A percentile compares a stretch with the other conserved stretches of the same genome.
Conservation (phyloP, 2,113 vertebrate genomes). For the Platysteira castanea region DNA sequence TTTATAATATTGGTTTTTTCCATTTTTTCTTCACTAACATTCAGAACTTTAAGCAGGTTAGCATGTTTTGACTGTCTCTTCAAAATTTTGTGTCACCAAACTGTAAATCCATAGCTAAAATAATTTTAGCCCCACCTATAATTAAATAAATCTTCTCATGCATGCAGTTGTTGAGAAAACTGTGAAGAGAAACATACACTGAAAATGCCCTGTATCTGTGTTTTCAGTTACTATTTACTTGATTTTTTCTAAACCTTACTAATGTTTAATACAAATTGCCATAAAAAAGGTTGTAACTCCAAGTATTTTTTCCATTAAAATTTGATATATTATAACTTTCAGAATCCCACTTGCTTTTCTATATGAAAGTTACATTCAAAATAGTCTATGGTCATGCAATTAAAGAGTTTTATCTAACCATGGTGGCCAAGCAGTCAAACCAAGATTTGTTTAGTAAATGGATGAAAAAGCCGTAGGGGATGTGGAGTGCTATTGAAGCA, state of each 20-base stretch:
- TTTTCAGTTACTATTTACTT: background rate
- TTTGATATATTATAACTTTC: background rate
- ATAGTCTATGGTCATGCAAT: background rate
- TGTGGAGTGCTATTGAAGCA: background rate
- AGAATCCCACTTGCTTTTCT: background rate
- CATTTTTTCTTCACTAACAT: background rate
- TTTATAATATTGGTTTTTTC: background rate
- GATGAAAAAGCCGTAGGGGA: background rate
- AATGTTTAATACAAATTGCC: background rate
- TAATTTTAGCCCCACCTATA: background rate
- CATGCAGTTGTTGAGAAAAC: background rate
- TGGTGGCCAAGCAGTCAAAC: background rate
- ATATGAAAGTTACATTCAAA: background rate
- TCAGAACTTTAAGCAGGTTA: background rate
- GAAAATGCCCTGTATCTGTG: background rate
- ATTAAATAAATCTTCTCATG: background rate
- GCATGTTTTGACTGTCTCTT: background rate
- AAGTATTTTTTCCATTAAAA: background rate
- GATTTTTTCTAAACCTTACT: background rate
- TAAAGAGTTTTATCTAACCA: background rate
- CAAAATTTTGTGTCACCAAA: background rate
- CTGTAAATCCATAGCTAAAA: background rate
- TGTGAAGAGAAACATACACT: background rate
- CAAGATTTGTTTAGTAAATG: background rate
- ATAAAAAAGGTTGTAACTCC: background rate